Conservation (phyloP, 2,113 vertebrate species). For the Nycticryphes semicollaris region DNA sequence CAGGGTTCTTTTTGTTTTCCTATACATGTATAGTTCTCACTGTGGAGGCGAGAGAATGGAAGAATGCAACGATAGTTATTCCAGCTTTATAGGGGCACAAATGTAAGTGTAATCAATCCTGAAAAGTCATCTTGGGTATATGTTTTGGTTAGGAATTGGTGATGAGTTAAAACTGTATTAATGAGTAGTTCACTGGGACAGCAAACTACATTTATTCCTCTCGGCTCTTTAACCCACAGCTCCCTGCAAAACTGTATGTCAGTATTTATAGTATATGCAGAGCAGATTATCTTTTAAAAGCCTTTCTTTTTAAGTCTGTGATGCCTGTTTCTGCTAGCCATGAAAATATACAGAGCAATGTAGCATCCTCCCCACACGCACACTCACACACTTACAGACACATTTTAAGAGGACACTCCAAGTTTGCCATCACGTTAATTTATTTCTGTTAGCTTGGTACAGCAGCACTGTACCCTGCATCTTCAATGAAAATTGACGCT, state of each 20-base stretch:
- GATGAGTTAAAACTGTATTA: not conserved
- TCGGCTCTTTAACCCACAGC: not conserved
- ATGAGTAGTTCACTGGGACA: constrained; percentile 39
- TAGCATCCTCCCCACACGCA: not conserved
- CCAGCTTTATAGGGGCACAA: not conserved
- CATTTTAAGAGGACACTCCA: constrained; percentile 53
- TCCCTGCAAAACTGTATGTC: not conserved
- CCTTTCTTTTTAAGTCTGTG: constrained; percentile 9
- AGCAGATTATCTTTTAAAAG: constrained; percentile 21
- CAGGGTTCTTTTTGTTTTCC: not conserved
- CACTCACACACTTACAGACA: not conserved
- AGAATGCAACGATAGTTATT: not conserved
- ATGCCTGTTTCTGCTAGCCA: not conserved
- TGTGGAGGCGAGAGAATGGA: not conserved
- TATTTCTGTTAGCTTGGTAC: constrained; percentile 65
- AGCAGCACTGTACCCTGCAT: constrained; percentile 14
- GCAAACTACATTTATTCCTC: not conserved
- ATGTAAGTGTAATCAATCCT: not conserved
- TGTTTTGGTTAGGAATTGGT: not conserved
- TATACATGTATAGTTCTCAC: not conserved
- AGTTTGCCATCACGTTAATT: constrained; percentile 61
- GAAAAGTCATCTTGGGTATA: not conserved
- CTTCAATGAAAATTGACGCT: constrained; percentile 69
- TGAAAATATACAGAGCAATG: not conserved
- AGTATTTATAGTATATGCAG: constrained; percentile 34